Evolutionary conservation across 2,113 vertebrate species (phyloP).

Genomic region (Pseudorectes ferrugineus): DNA sequence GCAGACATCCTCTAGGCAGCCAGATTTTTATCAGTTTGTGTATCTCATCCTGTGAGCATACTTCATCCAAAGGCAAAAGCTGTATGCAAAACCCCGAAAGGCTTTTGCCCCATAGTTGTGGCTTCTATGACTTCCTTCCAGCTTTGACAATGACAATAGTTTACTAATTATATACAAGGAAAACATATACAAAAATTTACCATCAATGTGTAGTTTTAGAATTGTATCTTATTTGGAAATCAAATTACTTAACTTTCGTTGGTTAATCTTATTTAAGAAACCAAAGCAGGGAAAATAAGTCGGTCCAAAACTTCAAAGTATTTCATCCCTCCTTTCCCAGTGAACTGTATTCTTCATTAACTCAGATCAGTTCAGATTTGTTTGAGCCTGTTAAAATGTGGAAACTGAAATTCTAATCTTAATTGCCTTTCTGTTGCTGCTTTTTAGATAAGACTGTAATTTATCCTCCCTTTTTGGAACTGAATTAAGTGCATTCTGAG

Average conservation of each 20-base stretch:
- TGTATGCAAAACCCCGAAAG: background rate
- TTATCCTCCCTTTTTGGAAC: background rate
- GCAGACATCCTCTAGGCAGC: rapidly evolving
- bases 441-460: slow-evolving; percentile 26
- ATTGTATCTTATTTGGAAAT: background rate
- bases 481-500: background rate
- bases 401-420: slow-evolving; percentile 40
- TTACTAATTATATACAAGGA: background rate
- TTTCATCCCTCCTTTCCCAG: background rate
- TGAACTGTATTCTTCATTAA: background rate
- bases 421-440: slow-evolving; percentile 2
- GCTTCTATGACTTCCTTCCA: background rate
- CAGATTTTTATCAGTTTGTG: background rate
- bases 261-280: background rate
- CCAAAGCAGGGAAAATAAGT: background rate
- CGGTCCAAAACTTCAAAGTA: background rate
- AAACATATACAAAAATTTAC: background rate
- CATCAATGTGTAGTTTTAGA: background rate
- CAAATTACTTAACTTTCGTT: background rate
- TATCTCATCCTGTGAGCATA: background rate
- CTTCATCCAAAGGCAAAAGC: background rate
- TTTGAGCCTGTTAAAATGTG: background rate
- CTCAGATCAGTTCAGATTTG: background rate
- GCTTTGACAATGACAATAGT: background rate
- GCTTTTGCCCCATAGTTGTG: background rate